Conservation (phyloP, 2,888 invertebrate genomes). For the Kryphioiulus occultus region DNA sequence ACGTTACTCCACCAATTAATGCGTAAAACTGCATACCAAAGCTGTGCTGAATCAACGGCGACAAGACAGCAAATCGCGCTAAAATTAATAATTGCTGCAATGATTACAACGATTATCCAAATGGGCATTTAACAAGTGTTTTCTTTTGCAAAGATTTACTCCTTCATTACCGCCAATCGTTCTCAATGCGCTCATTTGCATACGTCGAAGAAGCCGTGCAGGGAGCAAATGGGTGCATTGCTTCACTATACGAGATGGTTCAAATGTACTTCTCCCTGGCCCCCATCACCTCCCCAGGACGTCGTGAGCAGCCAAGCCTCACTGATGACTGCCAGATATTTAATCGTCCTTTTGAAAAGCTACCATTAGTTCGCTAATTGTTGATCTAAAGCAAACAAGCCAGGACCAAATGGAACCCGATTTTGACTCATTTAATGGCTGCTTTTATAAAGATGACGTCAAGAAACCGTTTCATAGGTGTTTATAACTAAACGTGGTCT, state of each 20-base stretch:
- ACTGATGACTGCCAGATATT: conserved; percentile 36
- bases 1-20: no score
- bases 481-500: no score
- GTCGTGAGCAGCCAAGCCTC: conserved; percentile 36
- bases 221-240: not conserved
- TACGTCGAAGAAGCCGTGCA: not conserved
- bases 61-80: not conserved
- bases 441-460: conserved; percentile 6
- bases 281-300: not conserved
- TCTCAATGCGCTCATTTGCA: not conserved
- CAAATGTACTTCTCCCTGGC: not conserved
- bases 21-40: no score
- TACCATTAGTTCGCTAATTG: conserved; percentile 36
- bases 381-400: conserved; percentile 32
- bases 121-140: conserved; percentile 27
- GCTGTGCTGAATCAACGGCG: not conserved
- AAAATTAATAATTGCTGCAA: conserved; percentile 12
- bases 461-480: not conserved
- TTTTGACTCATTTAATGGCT: not conserved
- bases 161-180: conserved; percentile 11
- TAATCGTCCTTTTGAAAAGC: conserved; percentile 39
- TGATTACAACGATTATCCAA: conserved; percentile 14
- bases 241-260: not conserved
- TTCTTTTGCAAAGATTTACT: conserved; percentile 37
- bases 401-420: conserved; percentile 28